Base-by-base conservation (phyloP, 1,140 invertebrate species). In the Polyergus mexicanus region DNA sequence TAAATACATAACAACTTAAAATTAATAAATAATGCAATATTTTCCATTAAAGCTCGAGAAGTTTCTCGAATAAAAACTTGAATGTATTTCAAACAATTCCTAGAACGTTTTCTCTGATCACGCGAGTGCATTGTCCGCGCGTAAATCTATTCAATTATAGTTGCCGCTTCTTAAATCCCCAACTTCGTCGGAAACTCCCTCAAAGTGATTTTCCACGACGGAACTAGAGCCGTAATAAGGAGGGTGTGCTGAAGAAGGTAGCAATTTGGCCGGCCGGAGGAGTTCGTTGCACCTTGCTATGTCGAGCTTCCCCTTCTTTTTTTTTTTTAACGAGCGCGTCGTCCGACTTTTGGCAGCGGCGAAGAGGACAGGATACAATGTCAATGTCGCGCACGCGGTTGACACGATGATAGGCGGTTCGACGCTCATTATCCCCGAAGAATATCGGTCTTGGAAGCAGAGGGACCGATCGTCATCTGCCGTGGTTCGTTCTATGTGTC, bases 391-490 rank as follows among this genome's bases (percentile, higher is more conserved):
- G 75, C 54, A 22, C 28, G 28, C 11, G 11, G 10, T 69, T 80
- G 72, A 60, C 44, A 54, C 6, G 71, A 22, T 58, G 60, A 69
- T 81, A 80, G 71, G 35, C 71, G 71, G 60, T 44, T 38, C 38
- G 28, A 19, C 7, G 8, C 16, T 62, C 47, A 74, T 86, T 77
- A 68, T 66, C 58, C 60, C 25, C 60, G n/a, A 71, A 71, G 69
- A 87, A 44, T 84, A 89, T 54, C 5, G 56, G 38, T 44, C 77
- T 83, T n/a, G 47, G 25, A 89, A n/a, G 69, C 25, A 16, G 38
- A 54, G 47, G 35, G 54, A 65, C 28, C 84, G 63, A 58, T 90
- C 83, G 85, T 90, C 84, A 91, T 90, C 89, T 89, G 87, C 78
- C 56, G 56, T 75, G 89, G 88, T 91, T 84, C 78, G n/a, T 66